Conservation (phyloP, 2,797 vertebrate species). For the Fratercula arctica region DNA sequence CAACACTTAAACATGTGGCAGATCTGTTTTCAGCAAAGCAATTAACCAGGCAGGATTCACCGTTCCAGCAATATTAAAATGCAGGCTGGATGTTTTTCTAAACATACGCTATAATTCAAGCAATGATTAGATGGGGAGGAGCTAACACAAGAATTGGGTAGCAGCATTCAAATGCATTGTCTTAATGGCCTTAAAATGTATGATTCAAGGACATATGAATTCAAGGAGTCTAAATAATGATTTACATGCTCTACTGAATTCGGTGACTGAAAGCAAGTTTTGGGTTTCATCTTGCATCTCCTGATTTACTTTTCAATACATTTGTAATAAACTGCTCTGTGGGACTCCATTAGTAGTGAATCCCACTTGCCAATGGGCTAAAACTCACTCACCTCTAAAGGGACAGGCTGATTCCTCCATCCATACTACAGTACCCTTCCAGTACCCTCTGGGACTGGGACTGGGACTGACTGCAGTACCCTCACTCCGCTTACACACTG, state of each 20-base stretch:
- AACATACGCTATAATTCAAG: not conserved
- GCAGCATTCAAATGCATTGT: not conserved
- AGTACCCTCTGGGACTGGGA: not conserved
- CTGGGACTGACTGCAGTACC: not conserved
- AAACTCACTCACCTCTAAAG: not conserved
- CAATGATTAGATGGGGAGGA: not conserved
- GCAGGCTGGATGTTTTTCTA: not conserved
- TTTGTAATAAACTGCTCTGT: not conserved
- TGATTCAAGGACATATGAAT: not conserved
- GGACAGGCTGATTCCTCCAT: not conserved
- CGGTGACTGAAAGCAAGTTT: not conserved
- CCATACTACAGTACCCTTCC: not conserved
- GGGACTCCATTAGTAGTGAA: not conserved
- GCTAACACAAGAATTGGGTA: not conserved
- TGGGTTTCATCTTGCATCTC: not conserved
- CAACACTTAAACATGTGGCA: slow-evolving; percentile 12
- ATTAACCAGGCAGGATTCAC: not conserved
- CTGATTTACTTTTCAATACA: not conserved
- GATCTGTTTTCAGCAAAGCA: slow-evolving; percentile 42
- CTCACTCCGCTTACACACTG: not conserved
- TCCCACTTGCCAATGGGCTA: not conserved
- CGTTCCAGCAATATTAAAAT: not conserved
- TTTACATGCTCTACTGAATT: not conserved
- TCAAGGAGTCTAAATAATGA: not conserved
- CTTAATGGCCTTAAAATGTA: not conserved